Evolutionary conservation across 1,140 invertebrate genomes (phyloP).

Genomic region (Myzus persicae): DNA sequence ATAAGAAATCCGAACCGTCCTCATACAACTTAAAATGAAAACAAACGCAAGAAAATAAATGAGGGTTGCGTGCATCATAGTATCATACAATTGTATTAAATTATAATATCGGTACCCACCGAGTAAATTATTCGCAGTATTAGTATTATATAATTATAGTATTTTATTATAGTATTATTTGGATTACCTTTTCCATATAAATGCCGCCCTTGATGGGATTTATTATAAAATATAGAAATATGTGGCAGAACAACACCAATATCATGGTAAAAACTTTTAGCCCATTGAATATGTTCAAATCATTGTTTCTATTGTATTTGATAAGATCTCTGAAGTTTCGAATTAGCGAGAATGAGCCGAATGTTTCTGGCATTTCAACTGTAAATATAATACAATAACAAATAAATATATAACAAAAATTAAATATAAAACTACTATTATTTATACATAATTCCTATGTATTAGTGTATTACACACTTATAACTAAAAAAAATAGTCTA

Average conservation of each 20-base stretch:
- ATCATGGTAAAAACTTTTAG: conserved; percentile 34
- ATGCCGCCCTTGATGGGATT: neutral
- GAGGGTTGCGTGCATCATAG: neutral
- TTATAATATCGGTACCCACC: too few relatives aligned
- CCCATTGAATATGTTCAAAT: conserved; percentile 24
- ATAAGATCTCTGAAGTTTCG: neutral
- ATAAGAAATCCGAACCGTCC: neutral
- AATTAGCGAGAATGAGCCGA: neutral
- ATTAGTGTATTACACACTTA: too few relatives aligned
- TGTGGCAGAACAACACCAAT: conserved; percentile 22
- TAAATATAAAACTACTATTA: too few relatives aligned
- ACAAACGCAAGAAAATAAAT: neutral
- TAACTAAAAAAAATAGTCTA: neutral
- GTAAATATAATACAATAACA: neutral
- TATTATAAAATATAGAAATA: neutral
- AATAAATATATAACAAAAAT: too few relatives aligned
- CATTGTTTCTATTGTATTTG: conserved; percentile 1
- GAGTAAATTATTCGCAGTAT: too few relatives aligned
- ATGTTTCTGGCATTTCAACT: neutral
- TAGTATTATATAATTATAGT: too few relatives aligned
- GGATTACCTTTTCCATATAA: neutral
- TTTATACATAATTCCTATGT: too few relatives aligned
- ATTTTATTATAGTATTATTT: too few relatives aligned
- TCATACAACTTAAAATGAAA: conserved; percentile 2
- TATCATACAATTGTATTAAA: too few relatives aligned